Percentiles rank a stretch among this genome's conserved stretches.
phyloP scores from a whole-genome alignment of 2,888 invertebrate species.

The Mechanitis messenoides region DNA sequence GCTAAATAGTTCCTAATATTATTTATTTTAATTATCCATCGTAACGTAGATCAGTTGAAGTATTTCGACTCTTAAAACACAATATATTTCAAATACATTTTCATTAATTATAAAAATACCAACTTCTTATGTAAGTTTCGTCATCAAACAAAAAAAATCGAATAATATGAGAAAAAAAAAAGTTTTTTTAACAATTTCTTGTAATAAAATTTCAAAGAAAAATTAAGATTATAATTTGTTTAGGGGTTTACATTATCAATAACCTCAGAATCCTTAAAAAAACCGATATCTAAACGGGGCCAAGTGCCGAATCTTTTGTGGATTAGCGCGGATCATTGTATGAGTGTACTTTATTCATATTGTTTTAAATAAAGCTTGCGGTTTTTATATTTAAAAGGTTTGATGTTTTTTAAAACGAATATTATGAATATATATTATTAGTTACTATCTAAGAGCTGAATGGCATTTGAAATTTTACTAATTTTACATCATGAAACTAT shows the following conservation, averaged over 20 bases:
- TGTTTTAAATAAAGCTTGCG: constrained; percentile 6
- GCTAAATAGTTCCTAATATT: no score
- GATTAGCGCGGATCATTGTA: constrained; percentile 14
- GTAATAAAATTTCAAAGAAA: background rate
- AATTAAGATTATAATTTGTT: constrained; percentile 1
- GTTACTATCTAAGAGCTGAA: background rate
- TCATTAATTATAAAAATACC: no score
- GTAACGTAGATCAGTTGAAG: no score
- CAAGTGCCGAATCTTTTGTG: constrained; percentile 10
- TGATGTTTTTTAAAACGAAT: background rate
- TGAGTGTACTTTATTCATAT: constrained; percentile 11
- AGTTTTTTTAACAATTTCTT: background rate
- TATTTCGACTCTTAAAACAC: no score
- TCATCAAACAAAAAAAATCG: no score
- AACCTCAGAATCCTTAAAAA: background rate
- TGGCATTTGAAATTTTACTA: no score
- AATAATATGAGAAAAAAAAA: no score
- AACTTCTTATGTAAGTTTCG: no score
- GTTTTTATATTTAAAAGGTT: constrained; percentile 5
- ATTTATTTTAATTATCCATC: no score
- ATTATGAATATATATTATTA: background rate
- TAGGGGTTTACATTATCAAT: background rate
- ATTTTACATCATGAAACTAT: background rate
- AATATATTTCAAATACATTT: no score
- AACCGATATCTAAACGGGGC: background rate